phyloP scores from a whole-genome alignment of 2,888 invertebrate genomes.

The Dichetophora obliterata region DNA sequence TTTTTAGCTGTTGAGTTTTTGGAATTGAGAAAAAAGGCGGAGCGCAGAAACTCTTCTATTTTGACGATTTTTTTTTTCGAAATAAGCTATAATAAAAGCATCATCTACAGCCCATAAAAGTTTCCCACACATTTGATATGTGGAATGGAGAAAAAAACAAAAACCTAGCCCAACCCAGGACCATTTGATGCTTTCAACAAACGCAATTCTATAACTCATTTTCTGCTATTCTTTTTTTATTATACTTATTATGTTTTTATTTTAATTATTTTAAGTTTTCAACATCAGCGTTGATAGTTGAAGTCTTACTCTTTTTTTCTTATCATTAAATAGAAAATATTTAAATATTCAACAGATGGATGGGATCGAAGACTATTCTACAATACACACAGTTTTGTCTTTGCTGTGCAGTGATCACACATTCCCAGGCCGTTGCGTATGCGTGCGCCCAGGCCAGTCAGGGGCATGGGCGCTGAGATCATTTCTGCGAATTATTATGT shows the following conservation, averaged over 20 bases:
- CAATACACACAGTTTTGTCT: no score
- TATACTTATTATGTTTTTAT: not conserved
- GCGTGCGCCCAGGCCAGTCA: conserved; percentile 15
- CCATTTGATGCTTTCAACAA: no score
- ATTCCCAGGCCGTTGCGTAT: conserved; percentile 29
- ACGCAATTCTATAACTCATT: no score
- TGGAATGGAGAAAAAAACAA: no score
- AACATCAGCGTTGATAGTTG: not conserved
- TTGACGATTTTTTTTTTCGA: no score
- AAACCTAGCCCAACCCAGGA: no score
- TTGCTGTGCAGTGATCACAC: not conserved
- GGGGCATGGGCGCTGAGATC: conserved; percentile 15
- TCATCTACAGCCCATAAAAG: no score
- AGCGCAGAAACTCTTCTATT: no score
- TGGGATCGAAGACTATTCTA: not conserved
- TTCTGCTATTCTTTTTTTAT: not conserved
- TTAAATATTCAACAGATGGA: not conserved
- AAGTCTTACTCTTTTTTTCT: not conserved
- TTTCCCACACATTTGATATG: no score
- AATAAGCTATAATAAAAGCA: no score
- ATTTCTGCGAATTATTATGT: not conserved
- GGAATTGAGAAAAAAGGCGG: no score
- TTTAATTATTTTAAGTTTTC: not conserved
- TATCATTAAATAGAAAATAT: not conserved
- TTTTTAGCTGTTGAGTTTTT: no score